Evolutionary conservation across 2,888 invertebrate species (phyloP).

Genomic region (Endomychus coccineus): DNA sequence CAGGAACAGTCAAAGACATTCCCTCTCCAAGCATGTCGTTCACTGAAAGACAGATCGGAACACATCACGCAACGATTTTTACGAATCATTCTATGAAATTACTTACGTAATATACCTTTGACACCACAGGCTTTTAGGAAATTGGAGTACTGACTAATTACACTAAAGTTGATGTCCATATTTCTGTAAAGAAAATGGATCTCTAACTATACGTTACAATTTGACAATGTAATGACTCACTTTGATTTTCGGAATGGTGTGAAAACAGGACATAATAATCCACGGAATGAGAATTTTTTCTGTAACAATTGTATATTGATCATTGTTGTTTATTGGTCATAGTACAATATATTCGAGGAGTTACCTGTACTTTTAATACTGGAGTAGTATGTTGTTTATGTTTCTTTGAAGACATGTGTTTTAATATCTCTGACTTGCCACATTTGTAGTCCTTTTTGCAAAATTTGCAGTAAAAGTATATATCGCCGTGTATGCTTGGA

Average conservation of each 20-base stretch:
- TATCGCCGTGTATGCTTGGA: constrained; percentile 36
- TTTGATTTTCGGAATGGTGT: constrained; percentile 35
- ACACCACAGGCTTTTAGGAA: constrained; percentile 27
- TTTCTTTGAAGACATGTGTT: constrained; percentile 39
- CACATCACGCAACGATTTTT: too few species aligned
- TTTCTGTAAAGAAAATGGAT: constrained; percentile 10
- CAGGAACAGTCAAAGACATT: constrained; percentile 27
- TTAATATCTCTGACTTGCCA: constrained; percentile 38
- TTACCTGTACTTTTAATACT: constrained; percentile 25
- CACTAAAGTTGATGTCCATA: constrained; percentile 23
- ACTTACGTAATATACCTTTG: constrained; percentile 29
- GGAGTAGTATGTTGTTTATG: constrained; percentile 32
- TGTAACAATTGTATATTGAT: constrained; percentile 23
- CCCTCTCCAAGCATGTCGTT: constrained; percentile 32
- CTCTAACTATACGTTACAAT: background rate
- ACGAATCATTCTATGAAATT: background rate
- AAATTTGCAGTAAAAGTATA: constrained; percentile 40
- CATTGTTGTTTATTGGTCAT: too few species aligned
- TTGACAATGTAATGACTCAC: constrained; percentile 19
- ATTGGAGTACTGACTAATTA: constrained; percentile 25
- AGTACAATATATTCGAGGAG: background rate
- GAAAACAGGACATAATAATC: constrained; percentile 37
- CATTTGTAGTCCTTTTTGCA: constrained; percentile 40
- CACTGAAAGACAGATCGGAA: constrained; percentile 25
- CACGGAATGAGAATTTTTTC: constrained; percentile 37